Evolutionary conservation across 1,140 invertebrate species (phyloP), one percentile per base, ranked within the genome.

Genomic region (Platyscapa corneri): DNA sequence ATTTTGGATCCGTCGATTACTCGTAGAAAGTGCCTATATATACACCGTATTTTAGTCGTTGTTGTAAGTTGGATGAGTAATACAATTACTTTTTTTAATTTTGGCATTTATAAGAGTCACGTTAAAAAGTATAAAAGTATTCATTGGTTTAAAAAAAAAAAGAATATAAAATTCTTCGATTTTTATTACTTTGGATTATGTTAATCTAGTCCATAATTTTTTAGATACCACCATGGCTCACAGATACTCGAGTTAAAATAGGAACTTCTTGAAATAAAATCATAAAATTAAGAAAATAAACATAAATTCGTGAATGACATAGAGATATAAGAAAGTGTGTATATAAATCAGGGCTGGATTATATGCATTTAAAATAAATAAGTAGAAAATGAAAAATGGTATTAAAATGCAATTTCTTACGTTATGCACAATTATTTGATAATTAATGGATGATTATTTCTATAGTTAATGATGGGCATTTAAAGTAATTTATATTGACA

Each of bases 11-110:
- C 67, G 88, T 77, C 82, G 82, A 88, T 91, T 92, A 91, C 89
- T 91, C 88, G 89, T 93, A 92, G 92, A 92, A 93, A 93, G 92
- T 93, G 92, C 92, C 92, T 93, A 92, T 88, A 92, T 88, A 88
- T 90, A 89, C 88, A 89, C 88, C 84, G 82, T 88, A 75, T 86
- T 53, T 85, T 87, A 86, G 75, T 86, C 70, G 81, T 77, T 86
- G 88, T 87, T 85, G 86, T 85, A 88, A 76, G 86, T 87, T 78
- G 65, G 88, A 88, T 77, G 65, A 85, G 37, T 77, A 18, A 85
- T 85, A 84, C 82, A 90, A 84, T 89, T 86, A 88, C 88, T 89
- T 89, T 90, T 89, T 89, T 86, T 90, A 82, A 83, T 86, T 86
- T 89, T 86, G 77, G 83, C 86, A 89, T 91, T 90, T 86, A 89